A percentile compares a stretch with the other conserved stretches of the same genome.
Evolutionary conservation across 2,797 vertebrate species (phyloP).

Genomic region (Malacoraja senta): DNA sequence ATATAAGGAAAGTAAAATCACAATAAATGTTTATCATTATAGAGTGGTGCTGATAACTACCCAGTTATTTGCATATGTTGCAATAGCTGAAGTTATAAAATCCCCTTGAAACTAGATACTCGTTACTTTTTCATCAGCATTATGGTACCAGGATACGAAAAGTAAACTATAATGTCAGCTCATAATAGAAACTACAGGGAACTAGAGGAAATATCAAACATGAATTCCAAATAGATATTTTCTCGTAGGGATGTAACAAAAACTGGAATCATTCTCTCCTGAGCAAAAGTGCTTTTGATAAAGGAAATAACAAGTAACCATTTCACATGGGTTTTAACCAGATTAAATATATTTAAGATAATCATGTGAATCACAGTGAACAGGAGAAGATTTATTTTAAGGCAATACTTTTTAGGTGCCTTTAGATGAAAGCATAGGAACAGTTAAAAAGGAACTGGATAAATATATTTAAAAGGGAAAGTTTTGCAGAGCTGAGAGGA

Average conservation of each 20-base stretch:
- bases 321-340: not conserved
- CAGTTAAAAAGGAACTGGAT: not conserved
- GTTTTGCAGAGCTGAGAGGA: not conserved
- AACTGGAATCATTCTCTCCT: not conserved
- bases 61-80: not conserved
- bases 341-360: not conserved
- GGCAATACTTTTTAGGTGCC: not conserved
- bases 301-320: not conserved
- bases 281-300: not conserved
- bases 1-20: conserved; percentile 40
- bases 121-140: not conserved
- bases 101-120: not conserved
- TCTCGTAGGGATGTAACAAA: not conserved
- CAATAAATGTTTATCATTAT: not conserved
- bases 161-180: not conserved
- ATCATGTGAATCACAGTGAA: not conserved
- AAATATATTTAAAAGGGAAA: not conserved
- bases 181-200: not conserved
- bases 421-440: not conserved
- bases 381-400: not conserved
- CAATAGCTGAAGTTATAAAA: not conserved
- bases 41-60: not conserved
- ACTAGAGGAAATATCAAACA: not conserved
- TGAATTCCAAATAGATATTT: no score
- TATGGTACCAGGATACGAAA: not conserved